Percentiles rank a stretch among this genome's conserved stretches.
These are phyloP conservation scores for Phylloscopus collybita DNA, from an alignment of 2,797 vertebrate genomes.

Conservation along the genomic window DNA sequence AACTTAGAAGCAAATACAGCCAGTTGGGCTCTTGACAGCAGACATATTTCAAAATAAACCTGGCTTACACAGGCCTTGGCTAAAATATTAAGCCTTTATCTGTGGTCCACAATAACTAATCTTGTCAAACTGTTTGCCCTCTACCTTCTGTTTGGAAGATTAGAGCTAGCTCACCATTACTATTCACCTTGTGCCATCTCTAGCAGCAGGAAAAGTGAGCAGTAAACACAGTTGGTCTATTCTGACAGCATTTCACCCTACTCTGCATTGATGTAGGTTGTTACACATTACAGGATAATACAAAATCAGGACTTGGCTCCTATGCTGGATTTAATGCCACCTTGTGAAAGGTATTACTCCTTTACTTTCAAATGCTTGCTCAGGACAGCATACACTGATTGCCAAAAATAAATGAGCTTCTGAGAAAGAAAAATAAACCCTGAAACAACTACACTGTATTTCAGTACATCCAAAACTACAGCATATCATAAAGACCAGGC, in stretches of 20 bases:
- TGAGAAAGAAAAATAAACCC: conserved; percentile 1
- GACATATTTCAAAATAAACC: conserved; percentile 70
- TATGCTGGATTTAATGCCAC: conserved; percentile 5
- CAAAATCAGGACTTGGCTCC: background rate
- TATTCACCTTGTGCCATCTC: conserved; percentile 60
- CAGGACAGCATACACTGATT: background rate
- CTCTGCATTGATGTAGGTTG: conserved; percentile 18
- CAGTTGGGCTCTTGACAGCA: conserved; percentile 66
- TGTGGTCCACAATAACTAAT: conserved; percentile 65
- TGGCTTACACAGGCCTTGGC: conserved; percentile 57
- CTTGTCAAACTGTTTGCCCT: conserved; percentile 61
- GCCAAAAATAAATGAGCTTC: background rate
- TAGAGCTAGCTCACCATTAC: conserved; percentile 58
- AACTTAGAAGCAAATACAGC: conserved; percentile 63
- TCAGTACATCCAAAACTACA: background rate
- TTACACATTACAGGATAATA: background rate
- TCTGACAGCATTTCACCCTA: conserved; percentile 26
- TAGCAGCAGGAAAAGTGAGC: conserved; percentile 39
- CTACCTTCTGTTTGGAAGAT: conserved; percentile 56
- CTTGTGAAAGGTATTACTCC: background rate
- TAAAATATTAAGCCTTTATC: conserved; percentile 70
- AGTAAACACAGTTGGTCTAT: conserved; percentile 32
- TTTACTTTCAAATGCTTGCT: conserved; percentile 15
- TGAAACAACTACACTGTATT: background rate
- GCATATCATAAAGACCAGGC: background rate